Evolutionary conservation across 2,888 invertebrate genomes (phyloP).

Genomic region (Osmoderma eremita): DNA sequence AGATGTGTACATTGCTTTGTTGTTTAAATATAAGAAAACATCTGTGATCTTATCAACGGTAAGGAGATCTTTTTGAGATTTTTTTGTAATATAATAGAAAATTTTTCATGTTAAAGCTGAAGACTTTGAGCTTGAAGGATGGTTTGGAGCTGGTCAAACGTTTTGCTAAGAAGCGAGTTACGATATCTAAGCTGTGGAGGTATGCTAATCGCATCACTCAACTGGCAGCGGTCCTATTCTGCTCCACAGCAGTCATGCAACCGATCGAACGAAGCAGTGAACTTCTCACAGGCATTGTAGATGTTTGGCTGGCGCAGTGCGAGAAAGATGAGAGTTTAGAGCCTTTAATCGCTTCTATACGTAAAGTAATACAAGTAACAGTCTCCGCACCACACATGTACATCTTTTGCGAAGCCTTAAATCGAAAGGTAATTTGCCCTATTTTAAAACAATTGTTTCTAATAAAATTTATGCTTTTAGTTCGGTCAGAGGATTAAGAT

Average conservation of each 20-base stretch:
- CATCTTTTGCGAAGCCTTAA: slow-evolving; percentile 68
- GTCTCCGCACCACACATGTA: slow-evolving; percentile 75
- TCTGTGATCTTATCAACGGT: slow-evolving; percentile 43
- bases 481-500: slow-evolving; percentile 44
- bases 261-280: slow-evolving; percentile 60
- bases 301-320: slow-evolving; percentile 60
- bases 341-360: slow-evolving; percentile 55
- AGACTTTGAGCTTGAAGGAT: slow-evolving; percentile 67
- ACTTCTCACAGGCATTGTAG: slow-evolving; percentile 58
- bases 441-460: too few relatives aligned
- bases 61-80: slow-evolving; percentile 15
- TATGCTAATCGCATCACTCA: slow-evolving; percentile 68
- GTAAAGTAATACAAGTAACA: slow-evolving; percentile 66
- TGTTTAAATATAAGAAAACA: slow-evolving; percentile 57
- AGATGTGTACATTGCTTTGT: slow-evolving; percentile 70
- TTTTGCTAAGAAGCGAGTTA: slow-evolving; percentile 63
- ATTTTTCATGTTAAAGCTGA: slow-evolving; percentile 62
- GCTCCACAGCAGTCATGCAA: slow-evolving; percentile 68
- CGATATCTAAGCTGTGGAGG: slow-evolving; percentile 68
- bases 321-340: slow-evolving; percentile 54
- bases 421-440: slow-evolving; percentile 56
- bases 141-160: slow-evolving; percentile 68
- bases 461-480: too few relatives aligned
- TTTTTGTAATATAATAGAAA: neutral
- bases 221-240: slow-evolving; percentile 67